Percentiles rank a stretch among this genome's conserved stretches.
Conservation (phyloP, 1,140 invertebrate species). For the Aphelinus atriplicis region DNA sequence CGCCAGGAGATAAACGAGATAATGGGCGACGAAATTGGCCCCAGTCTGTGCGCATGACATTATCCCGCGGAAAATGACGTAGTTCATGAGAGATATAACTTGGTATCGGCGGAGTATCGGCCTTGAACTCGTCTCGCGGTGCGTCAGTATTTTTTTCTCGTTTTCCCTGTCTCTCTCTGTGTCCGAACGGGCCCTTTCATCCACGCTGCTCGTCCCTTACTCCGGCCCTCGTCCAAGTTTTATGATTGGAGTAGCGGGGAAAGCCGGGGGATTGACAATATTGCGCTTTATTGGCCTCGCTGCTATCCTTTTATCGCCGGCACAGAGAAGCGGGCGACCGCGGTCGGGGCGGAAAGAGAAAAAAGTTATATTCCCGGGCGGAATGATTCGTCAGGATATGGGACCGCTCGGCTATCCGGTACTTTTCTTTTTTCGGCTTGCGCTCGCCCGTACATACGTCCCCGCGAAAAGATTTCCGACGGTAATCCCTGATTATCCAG, state of each 20-base stretch:
- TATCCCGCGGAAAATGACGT: no score
- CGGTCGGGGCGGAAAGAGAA: constrained; percentile 23
- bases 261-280: constrained; percentile 33
- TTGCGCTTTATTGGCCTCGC: constrained; percentile 33
- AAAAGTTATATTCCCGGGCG: constrained; percentile 41
- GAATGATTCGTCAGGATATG: constrained; percentile 44
- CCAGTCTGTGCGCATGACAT: no score
- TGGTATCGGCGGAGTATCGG: no score
- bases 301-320: constrained; percentile 19
- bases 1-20: no score
- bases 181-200: neutral
- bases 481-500: constrained; percentile 49
- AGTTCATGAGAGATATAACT: no score
- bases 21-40: no score
- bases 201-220: neutral
- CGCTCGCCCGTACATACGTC: constrained; percentile 29
- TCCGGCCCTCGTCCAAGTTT: constrained; percentile 9
- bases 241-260: constrained; percentile 19
- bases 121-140: neutral
- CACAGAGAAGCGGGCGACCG: neutral
- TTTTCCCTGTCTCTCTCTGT: neutral
- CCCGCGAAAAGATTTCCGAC: constrained; percentile 16
- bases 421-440: constrained; percentile 27
- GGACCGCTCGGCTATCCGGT: constrained; percentile 3
- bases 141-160: neutral